Evolutionary conservation across 2,797 vertebrate genomes (phyloP), one percentile per base, ranked within the genome.

Genomic region (Glossophaga mutica): DNA sequence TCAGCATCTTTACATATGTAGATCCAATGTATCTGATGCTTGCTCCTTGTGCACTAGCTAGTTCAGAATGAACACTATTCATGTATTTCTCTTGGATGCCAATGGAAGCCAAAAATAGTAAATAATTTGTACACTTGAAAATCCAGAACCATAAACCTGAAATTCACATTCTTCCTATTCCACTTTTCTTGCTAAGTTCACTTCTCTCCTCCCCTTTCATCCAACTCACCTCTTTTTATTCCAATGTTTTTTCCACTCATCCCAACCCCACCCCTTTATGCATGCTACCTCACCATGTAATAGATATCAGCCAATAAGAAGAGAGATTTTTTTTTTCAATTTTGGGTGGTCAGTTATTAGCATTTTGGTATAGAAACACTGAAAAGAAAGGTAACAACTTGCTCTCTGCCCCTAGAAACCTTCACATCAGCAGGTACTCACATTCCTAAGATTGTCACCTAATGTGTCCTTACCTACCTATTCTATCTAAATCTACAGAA

Each of bases 41-140:
- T 68, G 3, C 9, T 83, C 37, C 16, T 19, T 37, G 18, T 55
- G 42, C 24, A 86, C 44, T 34, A 59, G 65, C 82, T 74, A 90
- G 68, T 81, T 93, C 44, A 59, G 34, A 93, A 96, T 76, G 32
- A 90, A 83, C 26, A 81, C 19, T 90, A 78, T 68, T 87, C 37
- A 34, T 65, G 3, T 48, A 34, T 81, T 84, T 94, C 39, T 21
- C 14, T 55, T 21, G 34, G 37, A 46, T 84, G 22, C 3, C 34
- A 87, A 7, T 57, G 18, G 48, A 81, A 87, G 59, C 24, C 89
- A 46, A 87, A 81, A 81, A n/a, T 50, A 92, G 67, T 65, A 77
- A 34, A 16, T 73, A 76, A 19, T 65, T 55, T 57, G n/a, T 78
- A 48, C 5, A 42, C 22, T 83, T 90, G 48, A 83, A 74, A 87